phyloP scores from a whole-genome alignment of 2,888 invertebrate species.

The Drosophila monieri region DNA sequence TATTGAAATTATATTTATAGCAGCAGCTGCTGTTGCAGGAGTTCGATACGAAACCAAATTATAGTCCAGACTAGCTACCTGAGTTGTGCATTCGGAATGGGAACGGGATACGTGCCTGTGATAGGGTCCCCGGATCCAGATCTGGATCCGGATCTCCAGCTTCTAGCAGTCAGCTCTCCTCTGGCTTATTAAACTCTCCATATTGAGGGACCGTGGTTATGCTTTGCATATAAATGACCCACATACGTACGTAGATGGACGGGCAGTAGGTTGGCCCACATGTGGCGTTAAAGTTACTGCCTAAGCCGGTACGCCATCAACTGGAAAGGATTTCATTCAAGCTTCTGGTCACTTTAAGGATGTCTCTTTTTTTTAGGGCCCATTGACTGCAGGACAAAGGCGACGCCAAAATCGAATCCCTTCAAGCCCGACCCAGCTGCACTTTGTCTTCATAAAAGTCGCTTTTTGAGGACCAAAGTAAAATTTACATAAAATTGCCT shows the following conservation, averaged over 20 bases:
- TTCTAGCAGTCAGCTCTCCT: background rate
- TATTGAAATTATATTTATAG: slow-evolving; percentile 52
- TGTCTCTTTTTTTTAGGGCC: slow-evolving; percentile 42
- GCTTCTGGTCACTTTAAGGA: slow-evolving; percentile 58
- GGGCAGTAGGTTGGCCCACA: slow-evolving; percentile 49
- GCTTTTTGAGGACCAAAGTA: slow-evolving; percentile 47
- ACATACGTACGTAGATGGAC: slow-evolving; percentile 41
- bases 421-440: slow-evolving; percentile 59
- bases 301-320: slow-evolving; percentile 12
- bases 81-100: slow-evolving; percentile 23
- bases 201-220: slow-evolving; percentile 63
- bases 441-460: slow-evolving; percentile 77
- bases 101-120: slow-evolving; percentile 35
- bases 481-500: slow-evolving; percentile 72
- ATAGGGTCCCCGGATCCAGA: slow-evolving; percentile 6
- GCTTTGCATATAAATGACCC: slow-evolving; percentile 76
- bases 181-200: slow-evolving; percentile 65
- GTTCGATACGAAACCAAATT: slow-evolving; percentile 45
- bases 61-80: slow-evolving; percentile 43
- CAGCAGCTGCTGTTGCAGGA: slow-evolving; percentile 32
- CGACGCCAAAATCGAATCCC: slow-evolving; percentile 16
- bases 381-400: slow-evolving; percentile 52
- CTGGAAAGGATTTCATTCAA: slow-evolving; percentile 52
- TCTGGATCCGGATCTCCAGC: slow-evolving; percentile 1
- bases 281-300: slow-evolving; percentile 29